A percentile compares a stretch with the other conserved stretches of the same genome.
phyloP scores from a whole-genome alignment of 1,140 invertebrate genomes.

The Lordiphosa clarofinis region DNA sequence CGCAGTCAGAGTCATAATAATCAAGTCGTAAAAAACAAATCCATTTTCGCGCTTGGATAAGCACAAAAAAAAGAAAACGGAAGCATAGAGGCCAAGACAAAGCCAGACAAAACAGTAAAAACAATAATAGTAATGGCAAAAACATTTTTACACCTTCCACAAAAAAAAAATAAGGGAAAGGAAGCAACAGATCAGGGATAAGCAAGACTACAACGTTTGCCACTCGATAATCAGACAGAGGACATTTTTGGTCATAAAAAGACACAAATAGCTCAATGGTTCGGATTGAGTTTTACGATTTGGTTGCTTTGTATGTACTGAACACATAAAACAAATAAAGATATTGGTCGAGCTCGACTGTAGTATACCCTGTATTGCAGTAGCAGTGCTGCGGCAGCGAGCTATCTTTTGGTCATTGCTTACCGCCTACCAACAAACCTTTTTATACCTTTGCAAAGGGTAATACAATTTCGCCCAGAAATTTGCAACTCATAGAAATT shows the following conservation, averaged over 20 bases:
- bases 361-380: too few species aligned
- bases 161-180: slow-evolving; percentile 34
- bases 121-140: slow-evolving; percentile 71
- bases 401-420: too few species aligned
- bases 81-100: slow-evolving; percentile 20
- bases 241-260: slow-evolving; percentile 53
- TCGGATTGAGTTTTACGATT: slow-evolving; percentile 43
- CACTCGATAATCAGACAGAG: slow-evolving; percentile 38
- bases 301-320: neutral
- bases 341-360: too few species aligned
- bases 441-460: too few species aligned
- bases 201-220: slow-evolving; percentile 28
- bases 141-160: slow-evolving; percentile 70
- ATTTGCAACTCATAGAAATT: too few species aligned
- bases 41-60: slow-evolving; percentile 75
- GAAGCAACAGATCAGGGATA: slow-evolving; percentile 35
- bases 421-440: too few species aligned
- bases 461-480: too few species aligned
- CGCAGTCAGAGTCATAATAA: slow-evolving; percentile 73
- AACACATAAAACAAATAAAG: too few species aligned
- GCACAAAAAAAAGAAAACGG: slow-evolving; percentile 27
- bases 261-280: slow-evolving; percentile 60
- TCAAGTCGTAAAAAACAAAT: slow-evolving; percentile 78
- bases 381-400: too few species aligned
- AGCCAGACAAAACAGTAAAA: slow-evolving; percentile 49